Evolutionary conservation across 2,888 invertebrate genomes (phyloP).

Genomic region (Geotrupes spiniger): DNA sequence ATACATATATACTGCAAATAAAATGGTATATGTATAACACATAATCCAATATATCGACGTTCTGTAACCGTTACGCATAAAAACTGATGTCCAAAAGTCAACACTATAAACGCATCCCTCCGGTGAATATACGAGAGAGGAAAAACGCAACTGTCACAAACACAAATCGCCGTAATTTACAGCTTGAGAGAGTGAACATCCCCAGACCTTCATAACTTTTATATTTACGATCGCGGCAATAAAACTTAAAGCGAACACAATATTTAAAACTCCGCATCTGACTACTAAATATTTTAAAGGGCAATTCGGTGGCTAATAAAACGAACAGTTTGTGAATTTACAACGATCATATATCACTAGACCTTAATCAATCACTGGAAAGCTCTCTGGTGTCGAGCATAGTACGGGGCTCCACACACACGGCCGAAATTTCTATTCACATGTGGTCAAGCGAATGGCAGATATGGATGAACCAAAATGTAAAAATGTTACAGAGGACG

Average conservation of each 20-base stretch:
- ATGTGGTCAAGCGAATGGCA: constrained; percentile 44
- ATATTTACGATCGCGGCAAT: constrained; percentile 23
- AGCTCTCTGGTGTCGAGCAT: constrained; percentile 17
- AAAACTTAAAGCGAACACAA: constrained; percentile 26
- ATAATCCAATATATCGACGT: no score
- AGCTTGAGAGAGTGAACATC: constrained; percentile 18
- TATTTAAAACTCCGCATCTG: constrained; percentile 23
- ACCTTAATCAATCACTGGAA: constrained; percentile 39
- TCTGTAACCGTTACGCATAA: no score
- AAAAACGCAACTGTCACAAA: constrained; percentile 29
- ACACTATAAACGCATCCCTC: constrained; percentile 2
- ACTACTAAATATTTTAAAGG: constrained; percentile 31
- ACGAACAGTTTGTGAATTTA: constrained; percentile 39
- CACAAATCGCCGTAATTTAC: constrained; percentile 32
- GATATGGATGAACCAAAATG: constrained; percentile 37
- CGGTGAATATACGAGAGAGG: constrained; percentile 3
- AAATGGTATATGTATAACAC: no score
- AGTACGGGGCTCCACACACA: constrained; percentile 16
- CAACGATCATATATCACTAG: constrained; percentile 37
- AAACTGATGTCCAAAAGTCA: background rate
- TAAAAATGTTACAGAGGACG: constrained; percentile 21
- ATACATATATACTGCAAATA: no score
- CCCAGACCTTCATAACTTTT: constrained; percentile 6
- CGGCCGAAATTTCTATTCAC: constrained; percentile 37
- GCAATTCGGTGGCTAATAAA: constrained; percentile 39